Evolutionary conservation across 1,140 invertebrate genomes (phyloP), one percentile per base, ranked within the genome.

Genomic region (Lanistes nyassanus): DNA sequence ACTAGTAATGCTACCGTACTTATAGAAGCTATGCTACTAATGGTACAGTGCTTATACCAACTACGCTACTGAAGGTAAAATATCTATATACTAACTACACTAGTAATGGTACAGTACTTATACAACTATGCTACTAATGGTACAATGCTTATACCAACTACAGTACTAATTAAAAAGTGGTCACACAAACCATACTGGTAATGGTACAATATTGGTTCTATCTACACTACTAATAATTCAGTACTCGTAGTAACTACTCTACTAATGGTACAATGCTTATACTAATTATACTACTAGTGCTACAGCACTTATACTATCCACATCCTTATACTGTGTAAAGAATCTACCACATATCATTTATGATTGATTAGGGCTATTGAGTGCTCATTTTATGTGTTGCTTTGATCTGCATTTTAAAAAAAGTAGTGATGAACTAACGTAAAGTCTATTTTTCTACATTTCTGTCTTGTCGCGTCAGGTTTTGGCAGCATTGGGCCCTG

Each of bases 401-500:
- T n/a, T n/a, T n/a, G n/a, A n/a, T n/a, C n/a, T n/a, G n/a, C n/a
- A n/a, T n/a, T n/a, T n/a, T n/a, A n/a, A n/a, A n/a, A n/a, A n/a
- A n/a, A n/a, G n/a, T n/a, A n/a, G n/a, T n/a, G n/a, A n/a, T n/a
- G n/a, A n/a, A n/a, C n/a, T n/a, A n/a, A n/a, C n/a, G n/a, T n/a
- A n/a, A n/a, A n/a, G n/a, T n/a, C n/a, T n/a, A n/a, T n/a, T n/a
- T n/a, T n/a, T n/a, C n/a, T n/a, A n/a, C n/a, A n/a, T n/a, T n/a
- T n/a, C n/a, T 71, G 26, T 53, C 26, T 53, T 60, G 23, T 80
- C 16, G 66, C 81, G 82, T 39, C 74, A 88, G 91, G 91, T 26
- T 88, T 91, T 83, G 91, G 91, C 11, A 91, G 89, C 72, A 79
- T 92, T 60, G 91, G 91, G 1, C 90, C 90, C 9, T 89, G 91